Conservation (phyloP, 1,140 invertebrate species). For the Lepidurus arcticus region DNA sequence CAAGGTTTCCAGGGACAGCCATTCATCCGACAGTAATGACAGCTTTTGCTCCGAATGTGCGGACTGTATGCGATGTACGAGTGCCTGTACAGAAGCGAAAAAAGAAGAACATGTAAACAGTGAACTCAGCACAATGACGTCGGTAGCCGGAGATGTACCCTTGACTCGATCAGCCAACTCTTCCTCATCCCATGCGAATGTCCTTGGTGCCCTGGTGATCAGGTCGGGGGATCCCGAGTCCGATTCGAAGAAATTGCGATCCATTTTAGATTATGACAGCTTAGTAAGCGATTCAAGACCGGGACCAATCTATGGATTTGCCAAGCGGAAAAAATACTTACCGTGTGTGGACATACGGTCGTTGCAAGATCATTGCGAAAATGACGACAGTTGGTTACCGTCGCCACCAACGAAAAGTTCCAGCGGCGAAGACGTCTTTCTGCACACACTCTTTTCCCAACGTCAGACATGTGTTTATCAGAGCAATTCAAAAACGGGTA, state of each 20-base stretch:
- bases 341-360: not conserved
- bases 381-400: not conserved
- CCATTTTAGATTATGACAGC: not conserved
- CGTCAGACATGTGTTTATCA: not conserved
- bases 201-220: not conserved
- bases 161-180: not conserved
- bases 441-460: not conserved
- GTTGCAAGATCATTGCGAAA: not conserved
- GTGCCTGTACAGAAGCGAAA: not conserved
- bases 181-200: not conserved
- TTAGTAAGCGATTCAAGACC: not conserved
- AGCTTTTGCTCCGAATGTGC: not conserved
- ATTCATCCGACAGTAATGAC: constrained; percentile 17
- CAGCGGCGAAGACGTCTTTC: not conserved
- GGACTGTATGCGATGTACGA: not conserved
- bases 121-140: not conserved
- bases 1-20: not conserved
- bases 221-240: not conserved
- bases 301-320: not conserved
- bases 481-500: not conserved
- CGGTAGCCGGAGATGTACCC: not conserved
- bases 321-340: constrained; percentile 19
- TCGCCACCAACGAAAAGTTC: not conserved
- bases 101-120: not conserved
- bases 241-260: not conserved